These are phyloP conservation scores for Sclerodermus sp. DNA, from an alignment of 2,888 invertebrate species.

Conservation along the genomic window DNA sequence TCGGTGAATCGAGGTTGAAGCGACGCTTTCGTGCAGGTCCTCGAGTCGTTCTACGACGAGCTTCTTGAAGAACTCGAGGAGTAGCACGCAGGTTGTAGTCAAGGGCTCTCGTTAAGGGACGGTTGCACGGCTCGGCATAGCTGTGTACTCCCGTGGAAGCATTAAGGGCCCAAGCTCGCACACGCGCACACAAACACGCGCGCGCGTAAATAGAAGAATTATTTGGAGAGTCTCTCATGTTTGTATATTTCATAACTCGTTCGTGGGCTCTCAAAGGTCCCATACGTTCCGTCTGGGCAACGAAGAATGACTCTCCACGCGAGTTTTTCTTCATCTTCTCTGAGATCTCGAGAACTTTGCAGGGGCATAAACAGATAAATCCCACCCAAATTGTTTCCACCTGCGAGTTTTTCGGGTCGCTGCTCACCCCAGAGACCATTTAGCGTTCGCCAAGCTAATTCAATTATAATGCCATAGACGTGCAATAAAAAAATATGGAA, in stretches of 20 bases:
- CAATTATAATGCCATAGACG: conserved; percentile 28
- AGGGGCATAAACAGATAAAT: conserved; percentile 24
- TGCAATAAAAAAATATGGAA: conserved; percentile 21
- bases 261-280: conserved; percentile 29
- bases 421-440: conserved; percentile 17
- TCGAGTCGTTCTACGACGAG: too few species aligned
- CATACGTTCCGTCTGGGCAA: conserved; percentile 15
- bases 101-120: conserved; percentile 1
- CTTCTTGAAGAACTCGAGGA: too few species aligned
- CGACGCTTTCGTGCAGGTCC: too few species aligned
- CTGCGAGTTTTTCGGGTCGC: conserved; percentile 10
- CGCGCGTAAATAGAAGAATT: conserved; percentile 39
- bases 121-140: not conserved
- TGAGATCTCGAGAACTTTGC: too few species aligned
- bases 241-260: conserved; percentile 52
- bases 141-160: conserved; percentile 17
- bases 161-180: conserved; percentile 37
- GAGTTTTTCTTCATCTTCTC: too few species aligned
- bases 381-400: conserved; percentile 38
- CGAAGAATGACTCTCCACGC: too few species aligned
- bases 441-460: conserved; percentile 36
- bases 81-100: not conserved
- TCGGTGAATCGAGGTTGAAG: too few species aligned
- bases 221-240: conserved; percentile 45
- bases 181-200: conserved; percentile 20